These are phyloP conservation scores for Drosophila azteca DNA, from an alignment of 1,140 invertebrate genomes.

Conservation along the genomic window DNA sequence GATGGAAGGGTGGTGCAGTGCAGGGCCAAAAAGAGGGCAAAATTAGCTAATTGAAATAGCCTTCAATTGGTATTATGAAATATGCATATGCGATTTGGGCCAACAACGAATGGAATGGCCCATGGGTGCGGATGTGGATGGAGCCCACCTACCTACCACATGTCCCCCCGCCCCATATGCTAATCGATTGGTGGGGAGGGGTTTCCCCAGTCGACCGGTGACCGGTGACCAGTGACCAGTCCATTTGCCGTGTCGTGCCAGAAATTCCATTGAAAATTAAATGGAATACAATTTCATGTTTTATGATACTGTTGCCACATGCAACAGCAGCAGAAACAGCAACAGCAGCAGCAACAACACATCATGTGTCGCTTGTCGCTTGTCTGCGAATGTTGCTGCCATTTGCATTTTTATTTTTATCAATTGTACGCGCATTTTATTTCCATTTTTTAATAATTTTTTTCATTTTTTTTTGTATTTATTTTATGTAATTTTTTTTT, in stretches of 20 bases:
- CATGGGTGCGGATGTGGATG: background rate
- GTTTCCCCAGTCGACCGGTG: no score
- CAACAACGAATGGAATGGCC: conserved; percentile 11
- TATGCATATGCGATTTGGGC: conserved; percentile 37
- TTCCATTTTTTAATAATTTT: background rate
- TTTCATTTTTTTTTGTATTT: no score
- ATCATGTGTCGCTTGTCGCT: background rate
- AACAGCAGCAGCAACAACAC: background rate
- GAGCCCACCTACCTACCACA: no score
- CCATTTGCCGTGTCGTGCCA: background rate
- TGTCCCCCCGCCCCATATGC: no score
- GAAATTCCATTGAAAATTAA: conserved; percentile 40
- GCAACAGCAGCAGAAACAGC: no score
- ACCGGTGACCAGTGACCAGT: no score
- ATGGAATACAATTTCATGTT: conserved; percentile 45
- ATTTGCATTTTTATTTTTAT: no score
- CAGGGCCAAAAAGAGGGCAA: background rate
- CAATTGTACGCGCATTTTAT: conserved; percentile 8
- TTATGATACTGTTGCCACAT: conserved; percentile 13
- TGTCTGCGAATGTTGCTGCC: conserved; percentile 2
- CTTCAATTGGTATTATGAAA: conserved; percentile 49
- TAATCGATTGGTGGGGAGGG: no score
- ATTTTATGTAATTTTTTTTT: no score
- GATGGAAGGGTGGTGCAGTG: no score
- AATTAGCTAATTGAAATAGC: conserved; percentile 66